phyloP scores from a whole-genome alignment of 2,888 invertebrate genomes.

The Monoplex corrugatus region DNA sequence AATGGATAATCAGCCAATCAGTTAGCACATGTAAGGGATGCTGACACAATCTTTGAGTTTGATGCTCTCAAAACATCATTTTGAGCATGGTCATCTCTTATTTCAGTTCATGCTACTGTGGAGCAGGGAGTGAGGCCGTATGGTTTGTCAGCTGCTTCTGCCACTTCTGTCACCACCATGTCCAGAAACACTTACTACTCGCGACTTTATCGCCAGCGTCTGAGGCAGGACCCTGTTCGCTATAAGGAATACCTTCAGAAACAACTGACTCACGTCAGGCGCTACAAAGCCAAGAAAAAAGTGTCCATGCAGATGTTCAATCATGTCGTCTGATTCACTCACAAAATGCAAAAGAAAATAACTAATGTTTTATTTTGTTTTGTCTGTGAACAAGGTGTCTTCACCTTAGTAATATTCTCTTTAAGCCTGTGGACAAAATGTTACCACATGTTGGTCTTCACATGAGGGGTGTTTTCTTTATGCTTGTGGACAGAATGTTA shows the following conservation, averaged over 20 bases:
- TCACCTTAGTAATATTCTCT: too few species aligned
- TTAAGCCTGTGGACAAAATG: too few species aligned
- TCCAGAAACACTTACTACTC: constrained; percentile 36
- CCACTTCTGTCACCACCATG: background rate
- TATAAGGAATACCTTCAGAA: constrained; percentile 37
- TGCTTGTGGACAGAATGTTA: too few species aligned
- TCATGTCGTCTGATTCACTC: background rate
- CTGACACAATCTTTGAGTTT: too few species aligned
- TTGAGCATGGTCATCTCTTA: background rate
- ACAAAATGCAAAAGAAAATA: too few species aligned
- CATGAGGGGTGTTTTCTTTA: too few species aligned
- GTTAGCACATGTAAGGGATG: too few species aligned
- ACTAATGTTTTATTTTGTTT: too few species aligned
- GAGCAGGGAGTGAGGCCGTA: background rate
- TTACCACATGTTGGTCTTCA: too few species aligned
- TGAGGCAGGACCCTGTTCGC: constrained; percentile 38
- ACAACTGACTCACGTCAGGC: constrained; percentile 27
- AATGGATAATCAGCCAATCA: too few species aligned
- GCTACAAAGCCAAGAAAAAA: constrained; percentile 32
- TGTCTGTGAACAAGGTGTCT: too few species aligned
- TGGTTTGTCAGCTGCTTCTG: background rate
- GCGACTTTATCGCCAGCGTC: constrained; percentile 40
- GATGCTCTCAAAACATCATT: background rate
- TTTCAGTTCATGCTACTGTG: background rate
- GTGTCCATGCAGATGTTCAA: background rate